Conservation (phyloP, 2,113 vertebrate species). For the Epinephelus moara region DNA sequence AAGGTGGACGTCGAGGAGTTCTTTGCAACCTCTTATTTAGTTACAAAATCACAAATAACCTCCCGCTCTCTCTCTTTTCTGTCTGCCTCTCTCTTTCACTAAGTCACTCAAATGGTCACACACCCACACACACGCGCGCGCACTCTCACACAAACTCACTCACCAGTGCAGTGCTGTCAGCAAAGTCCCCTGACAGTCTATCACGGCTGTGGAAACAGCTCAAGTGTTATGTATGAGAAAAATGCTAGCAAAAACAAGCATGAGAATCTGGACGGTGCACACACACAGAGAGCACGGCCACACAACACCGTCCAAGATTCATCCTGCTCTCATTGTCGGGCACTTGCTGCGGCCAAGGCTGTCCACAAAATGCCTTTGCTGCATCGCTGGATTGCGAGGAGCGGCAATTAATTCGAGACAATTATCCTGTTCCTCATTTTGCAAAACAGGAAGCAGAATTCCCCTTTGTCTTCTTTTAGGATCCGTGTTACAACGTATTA, state of each 20-base stretch:
- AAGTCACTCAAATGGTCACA: conserved; percentile 55
- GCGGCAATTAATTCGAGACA: conserved; percentile 36
- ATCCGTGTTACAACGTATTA: conserved; percentile 35
- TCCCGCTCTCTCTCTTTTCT: conserved; percentile 35
- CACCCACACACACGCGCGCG: conserved; percentile 21
- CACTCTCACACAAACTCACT: conserved; percentile 53
- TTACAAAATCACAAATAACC: conserved; percentile 71
- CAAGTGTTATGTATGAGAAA: conserved; percentile 76
- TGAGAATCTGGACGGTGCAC: conserved; percentile 61
- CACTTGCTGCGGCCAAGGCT: conserved; percentile 18
- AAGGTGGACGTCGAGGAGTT: conserved; percentile 60
- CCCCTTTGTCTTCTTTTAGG: conserved; percentile 27
- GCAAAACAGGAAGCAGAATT: conserved; percentile 31
- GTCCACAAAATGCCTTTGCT: conserved; percentile 33
- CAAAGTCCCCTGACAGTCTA: conserved; percentile 78
- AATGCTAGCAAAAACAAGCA: conserved; percentile 69
- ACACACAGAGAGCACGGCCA: conserved; percentile 33
- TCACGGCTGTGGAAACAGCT: conserved; percentile 73
- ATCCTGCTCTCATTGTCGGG: conserved; percentile 39
- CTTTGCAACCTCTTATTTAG: conserved; percentile 62
- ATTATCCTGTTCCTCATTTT: conserved; percentile 36
- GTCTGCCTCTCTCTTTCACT: conserved; percentile 36
- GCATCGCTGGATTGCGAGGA: conserved; percentile 19
- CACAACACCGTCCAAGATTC: conserved; percentile 42
- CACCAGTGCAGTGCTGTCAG: conserved; percentile 73